Evolutionary conservation across 1,140 invertebrate genomes (phyloP).

Genomic region (Ceratitis capitata): DNA sequence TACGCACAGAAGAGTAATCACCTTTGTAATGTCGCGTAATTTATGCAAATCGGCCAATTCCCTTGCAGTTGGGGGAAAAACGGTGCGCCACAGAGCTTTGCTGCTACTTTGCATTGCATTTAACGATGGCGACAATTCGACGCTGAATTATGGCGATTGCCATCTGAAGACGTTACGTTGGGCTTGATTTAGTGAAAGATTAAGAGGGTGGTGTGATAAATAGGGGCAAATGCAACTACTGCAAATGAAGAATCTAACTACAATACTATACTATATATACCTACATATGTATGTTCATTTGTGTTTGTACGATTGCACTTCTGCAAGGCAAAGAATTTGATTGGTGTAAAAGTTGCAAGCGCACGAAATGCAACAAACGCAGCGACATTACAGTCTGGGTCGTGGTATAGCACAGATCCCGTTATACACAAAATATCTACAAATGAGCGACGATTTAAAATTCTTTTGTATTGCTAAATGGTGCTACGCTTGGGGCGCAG

Average conservation of each 20-base stretch:
- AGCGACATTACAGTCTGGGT: neutral
- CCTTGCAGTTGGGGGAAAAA: neutral
- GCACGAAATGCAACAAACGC: neutral
- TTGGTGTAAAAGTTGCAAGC: neutral
- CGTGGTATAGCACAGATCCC: neutral
- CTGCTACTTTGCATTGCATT: constrained; percentile 6
- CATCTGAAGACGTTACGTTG: neutral
- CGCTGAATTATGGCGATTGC: neutral
- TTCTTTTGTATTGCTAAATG: neutral
- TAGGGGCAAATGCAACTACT: neutral
- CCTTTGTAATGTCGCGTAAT: constrained; percentile 35
- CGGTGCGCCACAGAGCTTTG: neutral
- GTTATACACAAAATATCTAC: neutral
- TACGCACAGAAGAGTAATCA: constrained; percentile 23
- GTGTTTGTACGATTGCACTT: neutral
- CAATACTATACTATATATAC: neutral
- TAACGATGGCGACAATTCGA: neutral
- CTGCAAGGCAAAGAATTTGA: neutral
- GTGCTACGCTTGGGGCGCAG: no score
- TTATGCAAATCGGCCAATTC: constrained; percentile 28
- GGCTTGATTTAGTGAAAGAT: neutral
- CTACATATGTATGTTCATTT: neutral
- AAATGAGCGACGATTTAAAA: constrained; percentile 22
- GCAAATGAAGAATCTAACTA: no score
- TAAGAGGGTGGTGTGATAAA: neutral